Conservation (phyloP, 2,113 vertebrate genomes). For the Oreotrochilus melanogaster region DNA sequence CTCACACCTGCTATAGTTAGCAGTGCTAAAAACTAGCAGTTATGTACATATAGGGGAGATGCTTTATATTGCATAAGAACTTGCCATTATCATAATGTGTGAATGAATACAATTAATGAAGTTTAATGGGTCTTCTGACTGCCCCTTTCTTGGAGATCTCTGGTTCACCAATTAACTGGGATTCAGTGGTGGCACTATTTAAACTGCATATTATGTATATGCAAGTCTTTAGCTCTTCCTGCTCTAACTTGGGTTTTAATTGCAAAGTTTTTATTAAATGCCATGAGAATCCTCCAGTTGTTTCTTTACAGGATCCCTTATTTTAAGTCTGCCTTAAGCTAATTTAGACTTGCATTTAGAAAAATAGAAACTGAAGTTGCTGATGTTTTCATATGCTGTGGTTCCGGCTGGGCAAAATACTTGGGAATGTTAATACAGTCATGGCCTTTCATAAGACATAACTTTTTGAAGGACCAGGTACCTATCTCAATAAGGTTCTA, state of each 20-base stretch:
- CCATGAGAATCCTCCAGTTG: background rate
- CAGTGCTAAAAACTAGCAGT: background rate
- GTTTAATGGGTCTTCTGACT: background rate
- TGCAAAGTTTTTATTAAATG: background rate
- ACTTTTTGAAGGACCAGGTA: background rate
- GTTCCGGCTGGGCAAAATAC: background rate
- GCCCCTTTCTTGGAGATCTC: background rate
- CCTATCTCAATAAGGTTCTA: background rate
- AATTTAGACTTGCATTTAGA: fast-evolving
- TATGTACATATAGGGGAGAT: background rate
- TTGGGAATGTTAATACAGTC: background rate
- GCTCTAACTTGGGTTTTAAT: background rate
- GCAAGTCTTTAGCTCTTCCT: background rate
- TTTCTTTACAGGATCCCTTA: background rate
- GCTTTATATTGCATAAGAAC: background rate
- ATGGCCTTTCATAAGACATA: background rate
- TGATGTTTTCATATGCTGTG: background rate
- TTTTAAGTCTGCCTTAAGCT: background rate
- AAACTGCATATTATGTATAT: background rate
- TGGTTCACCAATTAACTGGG: background rate
- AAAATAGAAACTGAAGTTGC: background rate
- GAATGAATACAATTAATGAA: background rate
- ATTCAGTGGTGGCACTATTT: background rate
- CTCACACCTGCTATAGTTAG: background rate
- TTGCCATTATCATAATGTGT: background rate